Evolutionary conservation across 2,888 invertebrate species (phyloP).

Genomic region (Xanthia icteritia): DNA sequence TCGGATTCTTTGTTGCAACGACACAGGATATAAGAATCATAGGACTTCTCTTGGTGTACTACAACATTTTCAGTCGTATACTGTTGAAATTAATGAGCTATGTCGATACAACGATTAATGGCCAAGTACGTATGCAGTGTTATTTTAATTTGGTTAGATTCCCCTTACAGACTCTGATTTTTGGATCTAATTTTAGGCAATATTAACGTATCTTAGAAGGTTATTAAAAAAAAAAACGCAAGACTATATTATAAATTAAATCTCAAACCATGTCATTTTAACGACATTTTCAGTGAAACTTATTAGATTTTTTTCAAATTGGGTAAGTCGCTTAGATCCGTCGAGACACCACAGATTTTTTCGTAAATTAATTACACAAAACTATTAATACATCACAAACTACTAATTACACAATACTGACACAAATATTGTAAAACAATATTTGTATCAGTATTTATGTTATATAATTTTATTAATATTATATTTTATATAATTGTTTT

Average conservation of each 20-base stretch:
- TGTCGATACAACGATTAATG: constrained; percentile 85
- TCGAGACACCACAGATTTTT: too few relatives aligned
- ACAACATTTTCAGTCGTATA: constrained; percentile 41
- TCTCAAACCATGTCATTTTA: background rate
- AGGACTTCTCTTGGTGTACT: constrained; percentile 32
- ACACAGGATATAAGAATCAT: constrained; percentile 34
- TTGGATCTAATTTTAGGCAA: constrained; percentile 22
- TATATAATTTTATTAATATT: too few relatives aligned
- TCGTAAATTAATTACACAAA: background rate
- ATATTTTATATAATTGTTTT: too few relatives aligned
- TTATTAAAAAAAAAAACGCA: background rate
- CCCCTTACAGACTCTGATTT: constrained; percentile 40
- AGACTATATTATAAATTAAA: background rate
- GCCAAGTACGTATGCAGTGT: constrained; percentile 71
- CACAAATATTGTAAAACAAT: background rate
- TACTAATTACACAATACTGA: too few relatives aligned
- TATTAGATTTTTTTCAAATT: background rate
- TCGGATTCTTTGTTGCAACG: constrained; percentile 53
- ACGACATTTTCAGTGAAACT: background rate
- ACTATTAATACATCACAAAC: too few relatives aligned
- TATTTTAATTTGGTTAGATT: constrained; percentile 63
- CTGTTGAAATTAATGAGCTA: constrained; percentile 81
- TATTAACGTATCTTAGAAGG: background rate
- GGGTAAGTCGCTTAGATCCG: background rate
- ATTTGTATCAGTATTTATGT: too few relatives aligned